Evolutionary conservation across 1,140 invertebrate genomes (phyloP), one percentile per base, ranked within the genome.

Genomic region (Acromyrmex heyeri): DNA sequence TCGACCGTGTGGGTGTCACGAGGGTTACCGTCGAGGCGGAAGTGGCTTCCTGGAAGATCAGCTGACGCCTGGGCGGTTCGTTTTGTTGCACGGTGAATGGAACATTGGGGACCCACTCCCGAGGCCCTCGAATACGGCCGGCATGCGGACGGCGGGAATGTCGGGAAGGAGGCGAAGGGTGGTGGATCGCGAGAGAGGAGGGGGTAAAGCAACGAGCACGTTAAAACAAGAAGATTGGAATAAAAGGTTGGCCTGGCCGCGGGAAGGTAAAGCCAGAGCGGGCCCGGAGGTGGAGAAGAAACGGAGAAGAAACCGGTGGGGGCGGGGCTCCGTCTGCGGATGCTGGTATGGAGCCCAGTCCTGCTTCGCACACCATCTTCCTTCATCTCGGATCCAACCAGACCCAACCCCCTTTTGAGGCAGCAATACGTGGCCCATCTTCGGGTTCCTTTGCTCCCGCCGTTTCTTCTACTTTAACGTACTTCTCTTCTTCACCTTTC

Each of bases 381-480:
- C 90, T 92, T 90, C 93, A 91, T 94, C 93, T 93, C 91, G 91
- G 93, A 92, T 93, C 93, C 93, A 94, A 93, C 94, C 93, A 90
- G 93, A 92, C 94, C 93, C 93, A 94, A 93, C 94, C 93, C 92
- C 92, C 90, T 92, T 91, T 86, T 87, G 73, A 89, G 88, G 3
- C 65, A 8, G 76, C 88, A 50, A 62, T 87, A 90, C 79, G 91
- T 91, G 91, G 87, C 92, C 92, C 91, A 90, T 93, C 94, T 93
- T 91, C 91, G 87, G 83, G 86, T 88, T 86, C 88, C 90, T 87
- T 55, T 79, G 61, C 76, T 69, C 48, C 82, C 62, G 82, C 76
- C 86, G 59, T 86, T 86, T 92, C 76, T 87, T 90, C 87, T 83
- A 91, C 85, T 85, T 87, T 67, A 83, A 83, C 57, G 24, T 73